phyloP scores from a whole-genome alignment of 2,113 vertebrate genomes.

The Dendrocopos noguchii region DNA sequence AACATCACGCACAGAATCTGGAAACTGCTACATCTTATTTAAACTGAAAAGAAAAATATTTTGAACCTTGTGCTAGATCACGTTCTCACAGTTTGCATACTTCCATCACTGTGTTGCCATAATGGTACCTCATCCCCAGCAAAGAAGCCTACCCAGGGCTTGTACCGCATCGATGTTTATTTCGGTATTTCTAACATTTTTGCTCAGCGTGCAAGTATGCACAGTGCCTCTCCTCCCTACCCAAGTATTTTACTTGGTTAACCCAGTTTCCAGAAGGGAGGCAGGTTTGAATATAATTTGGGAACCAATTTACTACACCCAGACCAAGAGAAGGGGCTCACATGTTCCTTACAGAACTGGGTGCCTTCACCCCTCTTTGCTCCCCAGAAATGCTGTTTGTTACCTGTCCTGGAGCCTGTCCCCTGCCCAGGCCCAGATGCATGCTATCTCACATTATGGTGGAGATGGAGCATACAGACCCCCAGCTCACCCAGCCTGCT shows the following conservation, averaged over 20 bases:
- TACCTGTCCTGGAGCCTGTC: neutral
- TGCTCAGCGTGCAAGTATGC: neutral
- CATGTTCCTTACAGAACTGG: neutral
- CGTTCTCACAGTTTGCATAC: neutral
- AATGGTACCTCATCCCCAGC: neutral
- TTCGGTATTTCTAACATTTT: neutral
- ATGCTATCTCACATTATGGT: rapidly evolving
- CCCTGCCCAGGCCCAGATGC: neutral
- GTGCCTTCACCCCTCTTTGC: neutral
- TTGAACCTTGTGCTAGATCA: neutral
- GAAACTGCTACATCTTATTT: neutral
- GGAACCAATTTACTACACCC: neutral
- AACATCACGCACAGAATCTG: neutral
- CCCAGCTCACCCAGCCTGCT: neutral
- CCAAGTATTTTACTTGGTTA: neutral
- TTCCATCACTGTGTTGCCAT: neutral
- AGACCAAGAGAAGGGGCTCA: neutral
- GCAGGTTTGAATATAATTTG: neutral
- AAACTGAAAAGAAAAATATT: neutral
- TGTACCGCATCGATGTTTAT: neutral
- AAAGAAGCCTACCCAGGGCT: neutral
- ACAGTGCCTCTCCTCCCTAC: neutral
- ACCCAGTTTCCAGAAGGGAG: neutral
- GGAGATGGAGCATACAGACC: neutral
- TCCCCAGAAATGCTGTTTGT: neutral